These are phyloP conservation scores for Otis tarda DNA, from an alignment of 2,113 vertebrate species.

Conservation along the genomic window DNA sequence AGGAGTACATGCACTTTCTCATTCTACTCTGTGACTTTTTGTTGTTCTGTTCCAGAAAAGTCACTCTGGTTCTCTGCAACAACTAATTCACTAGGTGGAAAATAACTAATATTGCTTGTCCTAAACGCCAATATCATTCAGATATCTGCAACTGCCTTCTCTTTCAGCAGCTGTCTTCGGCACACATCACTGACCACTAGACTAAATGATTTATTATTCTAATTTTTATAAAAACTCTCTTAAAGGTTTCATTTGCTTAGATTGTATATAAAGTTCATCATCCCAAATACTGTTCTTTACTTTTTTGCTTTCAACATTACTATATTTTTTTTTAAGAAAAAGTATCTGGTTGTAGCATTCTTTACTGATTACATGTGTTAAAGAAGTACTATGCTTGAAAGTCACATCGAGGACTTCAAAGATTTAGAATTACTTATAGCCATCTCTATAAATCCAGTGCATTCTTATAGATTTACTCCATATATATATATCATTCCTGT, in stretches of 20 bases:
- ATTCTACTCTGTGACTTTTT: slow-evolving; percentile 23
- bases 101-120: slow-evolving; percentile 5
- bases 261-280: background rate
- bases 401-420: background rate
- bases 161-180: background rate
- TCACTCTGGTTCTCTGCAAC: slow-evolving; percentile 35
- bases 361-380: background rate
- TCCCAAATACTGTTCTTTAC: background rate
- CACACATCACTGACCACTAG: background rate
- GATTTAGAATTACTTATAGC: background rate
- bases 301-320: background rate
- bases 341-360: background rate
- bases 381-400: background rate
- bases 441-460: background rate
- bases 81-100: slow-evolving; percentile 2
- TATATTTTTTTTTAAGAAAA: background rate
- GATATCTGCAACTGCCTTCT: background rate
- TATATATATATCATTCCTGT: background rate
- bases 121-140: background rate
- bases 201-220: background rate
- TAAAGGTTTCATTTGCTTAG: background rate
- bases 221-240: background rate
- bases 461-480: background rate
- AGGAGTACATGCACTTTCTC: background rate
- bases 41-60: slow-evolving; percentile 29